These are phyloP conservation scores for Anoplopoma fimbria DNA, from an alignment of 2,113 vertebrate genomes.

Conservation along the genomic window DNA sequence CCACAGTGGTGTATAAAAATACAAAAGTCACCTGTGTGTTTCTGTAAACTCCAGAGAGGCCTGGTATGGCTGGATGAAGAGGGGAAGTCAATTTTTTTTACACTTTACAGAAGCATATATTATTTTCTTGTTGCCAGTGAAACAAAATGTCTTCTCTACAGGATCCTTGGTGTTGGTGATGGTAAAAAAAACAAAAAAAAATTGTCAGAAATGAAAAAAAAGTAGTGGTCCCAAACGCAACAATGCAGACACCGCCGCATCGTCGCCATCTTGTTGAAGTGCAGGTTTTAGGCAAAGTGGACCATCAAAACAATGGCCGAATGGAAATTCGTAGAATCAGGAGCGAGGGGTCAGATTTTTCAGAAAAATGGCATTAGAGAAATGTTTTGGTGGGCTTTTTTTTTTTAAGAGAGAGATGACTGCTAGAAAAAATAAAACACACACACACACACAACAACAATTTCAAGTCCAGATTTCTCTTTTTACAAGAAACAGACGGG, in stretches of 20 bases:
- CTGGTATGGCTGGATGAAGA: conserved; percentile 69
- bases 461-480: conserved; percentile 98
- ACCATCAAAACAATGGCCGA: conserved; percentile 84
- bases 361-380: conserved; percentile 86
- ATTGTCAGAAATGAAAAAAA: conserved; percentile 74
- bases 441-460: conserved; percentile 87
- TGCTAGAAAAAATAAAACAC: conserved; percentile 89
- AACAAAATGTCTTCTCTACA: conserved; percentile 88
- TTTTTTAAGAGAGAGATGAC: conserved; percentile 93
- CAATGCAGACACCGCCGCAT: conserved; percentile 79
- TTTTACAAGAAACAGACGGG: conserved; percentile 99
- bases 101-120: conserved; percentile 87
- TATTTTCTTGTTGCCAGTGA: conserved; percentile 91
- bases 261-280: conserved; percentile 87
- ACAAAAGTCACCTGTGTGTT: conserved; percentile 85
- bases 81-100: conserved; percentile 75
- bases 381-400: conserved; percentile 74
- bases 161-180: conserved; percentile 86
- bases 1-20: conserved; percentile 84
- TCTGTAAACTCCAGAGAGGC: conserved; percentile 83
- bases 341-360: conserved; percentile 79
- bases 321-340: conserved; percentile 76
- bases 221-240: conserved; percentile 86
- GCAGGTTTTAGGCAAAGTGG: conserved; percentile 90
- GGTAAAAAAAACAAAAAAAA: conserved; percentile 70